A percentile compares a stretch with the other conserved stretches of the same genome.
These are phyloP conservation scores for Spisula subtruncata DNA, from an alignment of 2,888 invertebrate genomes.

Conservation along the genomic window DNA sequence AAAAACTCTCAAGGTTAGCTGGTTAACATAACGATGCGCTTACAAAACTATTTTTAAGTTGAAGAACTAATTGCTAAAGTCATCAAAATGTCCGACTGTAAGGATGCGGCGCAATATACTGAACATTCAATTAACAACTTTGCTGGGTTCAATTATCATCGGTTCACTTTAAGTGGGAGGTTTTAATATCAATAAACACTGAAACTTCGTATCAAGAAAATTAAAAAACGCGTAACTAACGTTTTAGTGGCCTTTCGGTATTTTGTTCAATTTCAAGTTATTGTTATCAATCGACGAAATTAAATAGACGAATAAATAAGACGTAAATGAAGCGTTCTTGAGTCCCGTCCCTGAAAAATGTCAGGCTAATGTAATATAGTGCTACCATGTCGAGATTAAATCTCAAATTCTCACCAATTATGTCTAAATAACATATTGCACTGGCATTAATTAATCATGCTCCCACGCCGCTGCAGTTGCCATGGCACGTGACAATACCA, in stretches of 20 bases:
- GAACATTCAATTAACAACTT: neutral
- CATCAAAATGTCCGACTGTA: no score
- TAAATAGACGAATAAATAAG: conserved; percentile 12
- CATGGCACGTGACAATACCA: neutral
- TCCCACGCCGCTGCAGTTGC: neutral
- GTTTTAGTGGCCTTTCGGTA: neutral
- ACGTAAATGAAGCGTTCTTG: neutral
- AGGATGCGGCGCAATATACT: neutral
- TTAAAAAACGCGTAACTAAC: neutral
- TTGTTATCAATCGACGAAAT: neutral
- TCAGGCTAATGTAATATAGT: neutral
- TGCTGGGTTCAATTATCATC: neutral
- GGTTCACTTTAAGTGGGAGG: neutral
- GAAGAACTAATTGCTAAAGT: neutral
- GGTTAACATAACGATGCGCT: no score
- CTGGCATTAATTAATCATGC: neutral
- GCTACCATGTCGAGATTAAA: neutral
- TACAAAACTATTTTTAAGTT: neutral
- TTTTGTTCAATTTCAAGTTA: neutral
- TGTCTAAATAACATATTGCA: conserved; percentile 13
- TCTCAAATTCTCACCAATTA: conserved; percentile 1
- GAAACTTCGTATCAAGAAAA: neutral
- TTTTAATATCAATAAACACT: neutral
- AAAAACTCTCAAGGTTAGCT: no score
- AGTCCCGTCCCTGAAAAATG: neutral